phyloP scores from a whole-genome alignment of 2,113 vertebrate species.

The Etia nguti region DNA sequence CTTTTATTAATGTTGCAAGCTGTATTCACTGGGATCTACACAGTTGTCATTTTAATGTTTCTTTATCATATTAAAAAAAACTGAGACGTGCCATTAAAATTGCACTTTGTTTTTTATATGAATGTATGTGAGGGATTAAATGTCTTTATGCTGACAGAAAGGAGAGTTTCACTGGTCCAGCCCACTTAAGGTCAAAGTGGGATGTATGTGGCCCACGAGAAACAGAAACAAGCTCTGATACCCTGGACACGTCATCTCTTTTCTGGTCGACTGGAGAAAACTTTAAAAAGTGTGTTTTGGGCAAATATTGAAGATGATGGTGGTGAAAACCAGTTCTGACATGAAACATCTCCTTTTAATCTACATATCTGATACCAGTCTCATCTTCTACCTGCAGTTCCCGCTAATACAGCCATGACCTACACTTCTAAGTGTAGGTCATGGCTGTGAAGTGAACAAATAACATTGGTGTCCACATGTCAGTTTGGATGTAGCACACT shows the following conservation, averaged over 20 bases:
- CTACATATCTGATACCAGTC: too few relatives aligned
- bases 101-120: too few relatives aligned
- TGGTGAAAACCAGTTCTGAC: too few relatives aligned
- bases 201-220: not conserved
- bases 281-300: not conserved
- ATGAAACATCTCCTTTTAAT: too few relatives aligned
- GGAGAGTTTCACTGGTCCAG: too few relatives aligned
- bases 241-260: not conserved
- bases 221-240: not conserved
- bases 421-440: too few relatives aligned
- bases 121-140: too few relatives aligned
- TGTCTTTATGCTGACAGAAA: too few relatives aligned
- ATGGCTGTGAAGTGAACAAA: not conserved
- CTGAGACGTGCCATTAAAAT: not conserved
- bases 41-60: not conserved
- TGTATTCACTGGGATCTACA: not conserved
- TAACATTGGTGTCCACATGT: not conserved
- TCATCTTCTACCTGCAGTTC: too few relatives aligned
- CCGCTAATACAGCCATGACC: too few relatives aligned
- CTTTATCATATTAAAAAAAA: not conserved
- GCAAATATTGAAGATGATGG: not conserved
- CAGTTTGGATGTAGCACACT: not conserved
- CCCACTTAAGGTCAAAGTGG: too few relatives aligned
- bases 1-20: not conserved
- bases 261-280: not conserved